Base-by-base conservation (phyloP, 53 echinoderm and acorn worm genomes). In the Paracentrotus lividus region DNA sequence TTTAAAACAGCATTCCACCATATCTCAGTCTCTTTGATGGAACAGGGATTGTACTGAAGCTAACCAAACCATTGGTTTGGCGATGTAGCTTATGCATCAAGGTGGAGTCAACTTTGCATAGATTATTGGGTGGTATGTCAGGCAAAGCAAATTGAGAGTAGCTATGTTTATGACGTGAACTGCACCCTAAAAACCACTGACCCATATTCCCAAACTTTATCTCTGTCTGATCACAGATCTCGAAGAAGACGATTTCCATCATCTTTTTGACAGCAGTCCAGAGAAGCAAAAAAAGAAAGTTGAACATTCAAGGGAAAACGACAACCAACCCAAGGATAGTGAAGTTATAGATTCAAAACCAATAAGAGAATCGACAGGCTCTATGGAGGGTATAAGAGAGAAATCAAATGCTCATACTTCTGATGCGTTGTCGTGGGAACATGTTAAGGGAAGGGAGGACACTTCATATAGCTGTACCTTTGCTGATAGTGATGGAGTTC, bases 391-490 rank as follows among this genome's bases (percentile, higher is more conserved):
- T 24, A 27, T 45, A n/a, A 10, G 26, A 47, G 33, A 47, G 16
- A 47, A 81, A 13, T 38, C 3, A 2, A 27, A 81, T 24, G 10
- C 45, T 47, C 27, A 24, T 47, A 34, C 23, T 45, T 45, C 44
- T 47, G 81, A 81, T 81, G 47, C 47, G 49, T 81, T 81, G 47
- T 26, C 81, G 27, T 81, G 81, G 81, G 47, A 81, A 81, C 81
- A 47, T 24, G 47, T 9, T 9, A 47, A 49, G 44, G n/a, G 45
- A 45, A 47, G 6, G 1, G 45, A 81, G 12, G 86, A 86, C 24
- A 54, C 20, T 89, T 89, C 89, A 13, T 89, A 65, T 47, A 89
- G 89, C 44, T 89, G 89, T 27, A 89, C 89, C 10, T 89, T 89
- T 64, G 89, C 89, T 38, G 89, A 89, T 44, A 89, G 89, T 64